Evolutionary conservation across 2,888 invertebrate genomes (phyloP).

Genomic region (Calameuta filiformis): DNA sequence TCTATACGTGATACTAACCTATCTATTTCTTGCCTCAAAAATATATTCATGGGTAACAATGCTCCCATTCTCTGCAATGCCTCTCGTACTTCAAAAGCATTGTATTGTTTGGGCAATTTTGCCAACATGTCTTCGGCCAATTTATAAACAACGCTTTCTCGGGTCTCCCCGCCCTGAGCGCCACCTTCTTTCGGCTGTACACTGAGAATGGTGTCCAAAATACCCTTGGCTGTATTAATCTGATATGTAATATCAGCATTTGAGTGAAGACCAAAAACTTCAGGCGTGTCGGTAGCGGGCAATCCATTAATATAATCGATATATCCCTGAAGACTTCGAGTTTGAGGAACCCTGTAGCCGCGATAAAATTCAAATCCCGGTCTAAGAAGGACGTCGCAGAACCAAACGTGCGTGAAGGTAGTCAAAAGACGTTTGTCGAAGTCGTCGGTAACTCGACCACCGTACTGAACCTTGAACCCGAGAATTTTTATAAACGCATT

Average conservation of each 20-base stretch:
- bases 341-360: constrained; percentile 91
- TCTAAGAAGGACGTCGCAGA: constrained; percentile 87
- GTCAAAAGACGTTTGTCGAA: constrained; percentile 94
- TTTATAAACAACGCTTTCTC: constrained; percentile 92
- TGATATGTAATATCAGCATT: constrained; percentile 98
- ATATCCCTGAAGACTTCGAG: constrained; percentile 82
- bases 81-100: constrained; percentile 90
- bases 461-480: constrained; percentile 71
- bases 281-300: constrained; percentile 89
- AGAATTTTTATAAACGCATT: not conserved
- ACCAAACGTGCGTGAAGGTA: constrained; percentile 96
- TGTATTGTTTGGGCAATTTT: constrained; percentile 87
- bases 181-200: constrained; percentile 98
- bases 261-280: constrained; percentile 95
- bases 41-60: constrained; percentile 95
- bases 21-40: constrained; percentile 79
- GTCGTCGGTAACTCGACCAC: constrained; percentile 95
- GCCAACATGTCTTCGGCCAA: constrained; percentile 93
- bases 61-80: constrained; percentile 92
- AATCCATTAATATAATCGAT: constrained; percentile 88
- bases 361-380: constrained; percentile 94
- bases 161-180: constrained; percentile 88
- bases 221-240: constrained; percentile 94
- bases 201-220: constrained; percentile 92
- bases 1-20: constrained; percentile 37